Percentiles rank a stretch among this genome's conserved stretches.
phyloP scores from a whole-genome alignment of 2,797 vertebrate species.

The Eleutherodactylus coqui region DNA sequence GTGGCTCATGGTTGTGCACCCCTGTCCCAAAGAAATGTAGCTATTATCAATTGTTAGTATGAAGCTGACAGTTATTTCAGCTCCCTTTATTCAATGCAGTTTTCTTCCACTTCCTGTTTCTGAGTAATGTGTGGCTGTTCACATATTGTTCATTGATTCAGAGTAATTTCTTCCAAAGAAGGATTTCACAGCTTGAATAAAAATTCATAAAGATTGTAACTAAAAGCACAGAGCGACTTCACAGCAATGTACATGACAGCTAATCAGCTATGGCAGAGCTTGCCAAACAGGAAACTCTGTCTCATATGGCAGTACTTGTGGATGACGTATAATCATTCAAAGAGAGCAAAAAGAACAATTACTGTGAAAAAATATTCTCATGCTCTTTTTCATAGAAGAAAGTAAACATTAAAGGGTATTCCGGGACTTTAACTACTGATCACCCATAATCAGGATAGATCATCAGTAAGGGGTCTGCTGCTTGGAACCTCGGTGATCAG shows the following conservation, averaged over 20 bases:
- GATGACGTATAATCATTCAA: slow-evolving; percentile 20
- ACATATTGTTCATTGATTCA: slow-evolving; percentile 23
- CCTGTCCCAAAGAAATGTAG: no score
- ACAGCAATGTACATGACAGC: slow-evolving; percentile 9
- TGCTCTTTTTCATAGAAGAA: slow-evolving; percentile 9
- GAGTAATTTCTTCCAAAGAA: slow-evolving; percentile 17
- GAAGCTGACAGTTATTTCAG: background rate
- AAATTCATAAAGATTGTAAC: slow-evolving; percentile 8
- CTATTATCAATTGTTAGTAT: background rate
- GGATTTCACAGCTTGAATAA: slow-evolving; percentile 29
- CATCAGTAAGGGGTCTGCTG: no score
- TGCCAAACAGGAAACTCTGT: slow-evolving; percentile 56
- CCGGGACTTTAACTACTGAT: no score
- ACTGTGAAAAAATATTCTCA: slow-evolving; percentile 30
- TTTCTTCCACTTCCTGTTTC: slow-evolving; percentile 33
- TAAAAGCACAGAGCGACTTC: background rate
- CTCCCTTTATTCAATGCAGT: background rate
- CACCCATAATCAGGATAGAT: no score
- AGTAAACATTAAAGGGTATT: slow-evolving; percentile 27
- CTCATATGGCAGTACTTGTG: slow-evolving; percentile 33
- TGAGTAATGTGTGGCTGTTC: slow-evolving; percentile 20
- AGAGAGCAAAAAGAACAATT: slow-evolving; percentile 33
- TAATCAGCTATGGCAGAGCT: slow-evolving; percentile 19
- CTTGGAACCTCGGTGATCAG: no score
- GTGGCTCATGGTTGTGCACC: no score